phyloP scores from a whole-genome alignment of 2,888 invertebrate species.

The Dendrolimus pini region DNA sequence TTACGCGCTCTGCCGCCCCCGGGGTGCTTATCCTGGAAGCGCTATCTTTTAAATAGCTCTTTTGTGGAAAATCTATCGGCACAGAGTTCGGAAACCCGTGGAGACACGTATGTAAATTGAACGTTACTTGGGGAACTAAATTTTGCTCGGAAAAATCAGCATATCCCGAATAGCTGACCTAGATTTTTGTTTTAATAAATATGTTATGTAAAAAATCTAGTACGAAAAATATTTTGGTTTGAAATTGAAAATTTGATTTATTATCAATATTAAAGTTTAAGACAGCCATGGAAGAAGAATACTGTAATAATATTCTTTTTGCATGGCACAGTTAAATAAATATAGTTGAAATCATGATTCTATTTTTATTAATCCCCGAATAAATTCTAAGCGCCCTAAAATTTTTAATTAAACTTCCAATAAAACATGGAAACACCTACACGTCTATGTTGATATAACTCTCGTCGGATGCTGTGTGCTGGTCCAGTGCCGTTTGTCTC shows the following conservation, averaged over 20 bases:
- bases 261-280: no score
- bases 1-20: slow-evolving; percentile 22
- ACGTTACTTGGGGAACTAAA: slow-evolving; percentile 11
- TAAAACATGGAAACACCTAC: no score
- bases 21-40: slow-evolving; percentile 28
- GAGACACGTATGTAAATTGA: slow-evolving; percentile 23
- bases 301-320: no score
- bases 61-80: slow-evolving; percentile 39
- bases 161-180: not conserved
- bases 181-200: slow-evolving; percentile 7
- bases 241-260: no score
- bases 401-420: no score
- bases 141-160: slow-evolving; percentile 7
- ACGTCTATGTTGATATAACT: slow-evolving; percentile 13
- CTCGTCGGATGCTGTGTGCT: slow-evolving; percentile 27
- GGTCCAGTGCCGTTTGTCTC: slow-evolving; percentile 70
- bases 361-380: no score
- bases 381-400: no score
- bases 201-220: no score
- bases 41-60: slow-evolving; percentile 49
- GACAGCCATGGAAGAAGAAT: no score
- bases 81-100: slow-evolving; percentile 18
- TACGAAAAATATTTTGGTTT: no score
- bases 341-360: no score
- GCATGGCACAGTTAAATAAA: no score